Base-by-base conservation (phyloP, 2,113 vertebrate genomes). In the Platysternon megacephalum region DNA sequence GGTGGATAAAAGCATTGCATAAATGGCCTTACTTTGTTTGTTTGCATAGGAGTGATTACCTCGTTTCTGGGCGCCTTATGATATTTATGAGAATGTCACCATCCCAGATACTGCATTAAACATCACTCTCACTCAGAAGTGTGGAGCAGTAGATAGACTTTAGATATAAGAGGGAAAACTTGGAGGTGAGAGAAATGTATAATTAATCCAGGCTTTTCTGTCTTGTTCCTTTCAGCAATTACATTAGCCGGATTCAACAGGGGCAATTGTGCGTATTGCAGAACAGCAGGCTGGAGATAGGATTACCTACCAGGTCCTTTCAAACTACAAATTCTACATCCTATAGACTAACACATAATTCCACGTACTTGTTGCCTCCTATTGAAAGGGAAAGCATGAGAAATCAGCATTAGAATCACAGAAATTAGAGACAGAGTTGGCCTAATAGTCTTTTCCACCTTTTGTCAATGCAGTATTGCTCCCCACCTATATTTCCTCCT, bases 161-260 rank as follows among this genome's bases (percentile, higher is more conserved):
- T 58, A 91, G 89, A 88, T 95, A 94, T 9, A 42, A 85, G 49
- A 79, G 35, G 35, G 80, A 91, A 92, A 92, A 6, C 92, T 95
- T n/a, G 3, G 56, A 86, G 82, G 84, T 8, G 21, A 94, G 79
- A 85, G 32, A 24, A 65, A 79, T 95, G 42, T 88, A 92, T 95
- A 94, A 96, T 92, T 95, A 87, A 96, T 89, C 79, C 58, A 91
- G 85, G 12, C 42, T 92, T 94, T 85, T 82, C 87, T 95, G 81
- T 28, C 52, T 84, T 35, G 44, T 94, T 86, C 85, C 65, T 94
- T 88, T 93, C 88, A 88, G 49, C 83, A 94, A 17, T 95, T 86
- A 49, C 16, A 29, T 95, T 92, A 81, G 44, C 55, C 65, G n/a
- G 14, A 56, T 86, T 94, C 86, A 87, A 1, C 14, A 80, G 90